Base-by-base conservation (phyloP, 2,888 invertebrate species). In the Limnephilus rhombicus region DNA sequence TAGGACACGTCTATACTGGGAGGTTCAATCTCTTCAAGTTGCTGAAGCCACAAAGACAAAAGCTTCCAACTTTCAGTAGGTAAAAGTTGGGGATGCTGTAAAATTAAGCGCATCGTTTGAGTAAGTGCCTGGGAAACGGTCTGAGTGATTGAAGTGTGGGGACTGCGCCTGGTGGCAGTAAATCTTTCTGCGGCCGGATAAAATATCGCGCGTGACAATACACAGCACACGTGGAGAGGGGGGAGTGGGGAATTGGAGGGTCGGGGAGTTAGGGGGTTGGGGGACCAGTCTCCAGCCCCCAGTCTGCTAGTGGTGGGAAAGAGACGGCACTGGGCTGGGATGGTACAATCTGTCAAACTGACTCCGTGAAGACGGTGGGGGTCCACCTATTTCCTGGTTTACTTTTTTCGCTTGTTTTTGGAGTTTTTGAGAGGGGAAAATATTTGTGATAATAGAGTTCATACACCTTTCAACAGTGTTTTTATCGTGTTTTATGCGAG, bases 131-230 rank as follows among this genome's bases (percentile, higher is more conserved):
- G 53, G 53, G 34, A 45, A 29, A 53, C 34, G 29, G n/a, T 53
- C 2, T 68, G 87, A 12, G 29, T n/a, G 87, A 12, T 45, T 87
- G 87, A 87, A 87, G 87, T 45, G 87, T 87, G 31, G n/a, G 87
- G 53, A 87, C 53, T 53, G 53, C n/a, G 87, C 87, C 53, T 87
- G 87, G n/a, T 87, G 53, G 87, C 53, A 80, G 45, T 91, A 82
- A 91, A 91, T 91, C 82, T 91, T 49, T 34, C 91, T 82, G 86
- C 24, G 45, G 18, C 12, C 49, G 80, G 45, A 80, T 81, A 87
- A 91, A 85, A 81, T 87, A 87, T 80, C 87, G 81, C 45, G 80
- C 85, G 82, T 82, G 91, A 82, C 82, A 87, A 87, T 91, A 91
- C 85, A 91, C 87, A 91, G 49, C n/a, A 49, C 91, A 91, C 31